A percentile compares a stretch with the other conserved stretches of the same genome.
Evolutionary conservation across 2,797 vertebrate species (phyloP).

Genomic region (Holocentrus rufus): DNA sequence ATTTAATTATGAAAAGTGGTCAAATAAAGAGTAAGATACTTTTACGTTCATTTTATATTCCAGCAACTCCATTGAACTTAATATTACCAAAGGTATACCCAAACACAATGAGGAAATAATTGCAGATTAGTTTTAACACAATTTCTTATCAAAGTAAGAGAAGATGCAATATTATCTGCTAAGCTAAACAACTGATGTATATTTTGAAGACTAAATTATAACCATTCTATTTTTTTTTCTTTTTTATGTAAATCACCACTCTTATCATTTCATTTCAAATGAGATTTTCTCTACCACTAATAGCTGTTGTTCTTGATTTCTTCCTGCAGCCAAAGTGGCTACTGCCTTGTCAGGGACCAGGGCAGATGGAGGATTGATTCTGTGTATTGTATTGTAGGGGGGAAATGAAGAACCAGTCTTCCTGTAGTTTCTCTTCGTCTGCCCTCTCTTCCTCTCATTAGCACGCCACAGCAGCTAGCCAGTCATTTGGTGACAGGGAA

Average conservation of each 20-base stretch:
- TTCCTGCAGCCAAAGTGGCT: constrained; percentile 92
- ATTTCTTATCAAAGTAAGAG: constrained; percentile 11
- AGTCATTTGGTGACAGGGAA: constrained; percentile 98
- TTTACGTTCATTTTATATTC: constrained; percentile 14
- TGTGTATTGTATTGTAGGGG: constrained; percentile 77
- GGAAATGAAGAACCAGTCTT: constrained; percentile 70
- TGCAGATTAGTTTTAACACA: constrained; percentile 5
- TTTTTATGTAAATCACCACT: constrained; percentile 52
- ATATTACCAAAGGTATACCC: background rate
- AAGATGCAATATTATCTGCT: constrained; percentile 45
- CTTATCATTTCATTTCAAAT: constrained; percentile 60
- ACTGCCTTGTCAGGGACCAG: constrained; percentile 88
- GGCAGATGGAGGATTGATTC: constrained; percentile 89
- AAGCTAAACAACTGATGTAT: constrained; percentile 47
- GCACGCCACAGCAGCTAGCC: constrained; percentile 85
- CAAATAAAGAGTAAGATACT: background rate
- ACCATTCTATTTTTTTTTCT: constrained; percentile 22
- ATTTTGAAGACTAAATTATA: constrained; percentile 60
- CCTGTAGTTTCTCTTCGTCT: constrained; percentile 91
- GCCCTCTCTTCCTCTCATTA: constrained; percentile 93
- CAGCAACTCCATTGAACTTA: background rate
- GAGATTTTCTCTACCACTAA: constrained; percentile 86
- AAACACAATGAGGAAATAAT: background rate
- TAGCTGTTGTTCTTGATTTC: constrained; percentile 94
- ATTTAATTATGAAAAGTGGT: constrained; percentile 9